Conservation (phyloP, 1,140 invertebrate species). For the Muscidifurax raptorellus region DNA sequence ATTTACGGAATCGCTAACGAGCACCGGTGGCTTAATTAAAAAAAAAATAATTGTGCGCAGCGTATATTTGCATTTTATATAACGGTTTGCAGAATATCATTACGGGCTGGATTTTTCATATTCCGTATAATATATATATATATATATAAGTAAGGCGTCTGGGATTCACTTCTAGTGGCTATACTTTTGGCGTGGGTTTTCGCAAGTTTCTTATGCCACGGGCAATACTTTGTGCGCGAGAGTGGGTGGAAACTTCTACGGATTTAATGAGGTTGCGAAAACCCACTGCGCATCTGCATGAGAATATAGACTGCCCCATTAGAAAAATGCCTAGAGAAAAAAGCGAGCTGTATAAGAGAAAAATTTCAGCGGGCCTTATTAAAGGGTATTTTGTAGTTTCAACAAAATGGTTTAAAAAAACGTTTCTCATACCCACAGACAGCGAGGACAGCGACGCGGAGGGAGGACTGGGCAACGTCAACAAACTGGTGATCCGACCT, state of each 20-base stretch:
- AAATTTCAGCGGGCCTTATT: neutral
- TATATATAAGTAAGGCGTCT: neutral
- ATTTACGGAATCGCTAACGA: too few relatives aligned
- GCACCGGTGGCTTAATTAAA: too few relatives aligned
- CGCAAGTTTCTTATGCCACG: neutral
- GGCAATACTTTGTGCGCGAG: neutral
- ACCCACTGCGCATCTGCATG: neutral
- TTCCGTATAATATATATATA: too few relatives aligned
- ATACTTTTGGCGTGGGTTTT: neutral
- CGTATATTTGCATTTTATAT: too few relatives aligned
- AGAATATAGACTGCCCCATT: neutral
- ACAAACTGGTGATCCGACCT: slow-evolving; percentile 92
- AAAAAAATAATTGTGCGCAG: too few relatives aligned
- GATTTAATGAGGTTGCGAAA: neutral
- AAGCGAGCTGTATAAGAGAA: neutral
- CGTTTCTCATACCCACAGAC: slow-evolving; percentile 77
- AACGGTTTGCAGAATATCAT: too few relatives aligned
- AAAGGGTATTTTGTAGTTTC: neutral
- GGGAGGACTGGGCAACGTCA: slow-evolving; percentile 95
- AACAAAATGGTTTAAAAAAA: neutral
- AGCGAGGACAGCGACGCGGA: slow-evolving; percentile 97
- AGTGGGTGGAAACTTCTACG: neutral
- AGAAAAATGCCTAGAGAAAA: neutral
- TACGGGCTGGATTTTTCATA: too few relatives aligned
- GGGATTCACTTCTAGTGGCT: neutral